These are phyloP conservation scores for Psittacula cyanocephala DNA, from an alignment of 2,113 vertebrate genomes.

Conservation along the genomic window DNA sequence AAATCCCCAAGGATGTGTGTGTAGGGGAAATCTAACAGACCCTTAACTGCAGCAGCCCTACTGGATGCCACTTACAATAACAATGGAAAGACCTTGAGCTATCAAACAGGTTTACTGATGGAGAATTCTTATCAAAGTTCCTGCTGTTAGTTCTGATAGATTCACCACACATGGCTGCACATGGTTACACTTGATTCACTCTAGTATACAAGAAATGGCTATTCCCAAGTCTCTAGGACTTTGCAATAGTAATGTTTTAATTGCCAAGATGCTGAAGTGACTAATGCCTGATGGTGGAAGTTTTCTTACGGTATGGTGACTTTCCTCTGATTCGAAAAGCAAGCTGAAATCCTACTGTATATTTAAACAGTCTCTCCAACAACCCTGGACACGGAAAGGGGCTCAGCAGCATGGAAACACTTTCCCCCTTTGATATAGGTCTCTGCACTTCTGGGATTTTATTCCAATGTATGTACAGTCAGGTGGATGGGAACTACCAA, in stretches of 20 bases:
- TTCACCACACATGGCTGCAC: slow-evolving; percentile 67
- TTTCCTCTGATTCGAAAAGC: not conserved
- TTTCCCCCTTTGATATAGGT: not conserved
- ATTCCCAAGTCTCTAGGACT: slow-evolving; percentile 40
- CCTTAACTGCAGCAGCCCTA: slow-evolving; percentile 44
- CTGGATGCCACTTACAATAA: slow-evolving; percentile 57
- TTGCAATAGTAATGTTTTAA: slow-evolving; percentile 67
- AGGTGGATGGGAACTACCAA: not conserved
- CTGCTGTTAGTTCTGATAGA: slow-evolving; percentile 78
- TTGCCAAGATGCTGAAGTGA: slow-evolving; percentile 41
- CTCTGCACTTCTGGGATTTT: not conserved
- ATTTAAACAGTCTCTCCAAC: not conserved
- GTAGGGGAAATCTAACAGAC: slow-evolving; percentile 29
- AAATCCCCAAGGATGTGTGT: not conserved
- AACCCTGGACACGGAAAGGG: not conserved
- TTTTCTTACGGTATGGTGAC: not conserved
- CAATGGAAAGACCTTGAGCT: slow-evolving; percentile 69
- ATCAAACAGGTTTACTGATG: slow-evolving; percentile 67
- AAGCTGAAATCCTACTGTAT: not conserved
- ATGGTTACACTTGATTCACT: slow-evolving; percentile 61
- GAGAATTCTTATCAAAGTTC: slow-evolving; percentile 66
- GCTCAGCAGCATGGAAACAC: not conserved
- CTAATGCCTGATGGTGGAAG: not conserved
- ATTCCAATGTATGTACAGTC: not conserved
- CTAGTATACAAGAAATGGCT: slow-evolving; percentile 41